Evolutionary conservation across 1,140 invertebrate species (phyloP).

Genomic region (Drosophila insularis): DNA sequence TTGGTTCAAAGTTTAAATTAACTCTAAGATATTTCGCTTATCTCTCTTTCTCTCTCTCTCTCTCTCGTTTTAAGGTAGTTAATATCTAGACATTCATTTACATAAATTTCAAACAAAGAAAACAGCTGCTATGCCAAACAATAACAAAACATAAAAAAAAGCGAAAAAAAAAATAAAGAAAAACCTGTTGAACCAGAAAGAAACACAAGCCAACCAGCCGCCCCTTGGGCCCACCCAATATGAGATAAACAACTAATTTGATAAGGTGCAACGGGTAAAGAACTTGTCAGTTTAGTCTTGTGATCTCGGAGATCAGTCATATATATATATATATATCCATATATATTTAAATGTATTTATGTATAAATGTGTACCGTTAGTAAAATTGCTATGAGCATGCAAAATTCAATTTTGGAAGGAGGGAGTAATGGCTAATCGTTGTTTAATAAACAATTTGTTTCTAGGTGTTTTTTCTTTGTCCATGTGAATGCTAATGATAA

Average conservation of each 20-base stretch:
- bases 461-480: slow-evolving; percentile 25
- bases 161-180: slow-evolving; percentile 29
- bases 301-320: background rate
- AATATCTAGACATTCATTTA: slow-evolving; percentile 19
- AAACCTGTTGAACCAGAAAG: slow-evolving; percentile 71
- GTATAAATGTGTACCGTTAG: slow-evolving; percentile 6
- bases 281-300: background rate
- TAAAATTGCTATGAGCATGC: slow-evolving; percentile 44
- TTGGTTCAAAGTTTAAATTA: background rate
- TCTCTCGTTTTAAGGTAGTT: background rate
- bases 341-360: background rate
- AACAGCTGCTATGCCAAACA: slow-evolving; percentile 45
- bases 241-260: background rate
- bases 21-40: background rate
- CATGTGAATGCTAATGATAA: slow-evolving; percentile 17
- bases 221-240: background rate
- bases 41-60: background rate
- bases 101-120: slow-evolving; percentile 18
- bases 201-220: slow-evolving; percentile 33
- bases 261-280: background rate
- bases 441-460: slow-evolving; percentile 51
- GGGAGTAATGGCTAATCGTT: slow-evolving; percentile 30
- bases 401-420: slow-evolving; percentile 24
- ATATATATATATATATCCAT: slow-evolving; percentile 2
- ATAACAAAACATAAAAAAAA: slow-evolving; percentile 32